Evolutionary conservation across 1,140 invertebrate genomes (phyloP), one percentile per base, ranked within the genome.

Genomic region (Caenorhabditis tropicalis): DNA sequence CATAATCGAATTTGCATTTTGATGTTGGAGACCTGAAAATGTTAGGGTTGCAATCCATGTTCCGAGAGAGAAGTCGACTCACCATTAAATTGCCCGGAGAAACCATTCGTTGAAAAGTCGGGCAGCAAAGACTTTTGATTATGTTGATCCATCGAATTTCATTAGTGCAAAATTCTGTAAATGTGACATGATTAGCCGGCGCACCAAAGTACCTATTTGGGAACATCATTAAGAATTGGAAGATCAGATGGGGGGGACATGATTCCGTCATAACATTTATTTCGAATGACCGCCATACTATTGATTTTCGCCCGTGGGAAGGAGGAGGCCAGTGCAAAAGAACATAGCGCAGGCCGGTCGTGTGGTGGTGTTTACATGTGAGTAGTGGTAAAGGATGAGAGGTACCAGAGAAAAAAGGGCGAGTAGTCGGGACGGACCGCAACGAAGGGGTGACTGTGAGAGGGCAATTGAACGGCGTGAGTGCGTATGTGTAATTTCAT

Each of bases 71-170:
- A 7, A 43, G 12, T 43, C 5, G 5, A 36, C 65, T 43, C 12
- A 74, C 65, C 65, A 74, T 74, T 74, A 43, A 74, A 74, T 24
- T 74, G 65, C 36, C 65, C 65, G 36, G 65, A 10, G 19, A 74
- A 74, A 12, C 65, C 36, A 74, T 74, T 74, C n/a, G 58, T n/a
- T 31, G 65, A 43, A 24, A 74, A 74, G 36, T 74, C 65, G 36
- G 65, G 65, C 65, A 74, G 29, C 65, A 74, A 43, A 31, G 65
- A 74, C n/a, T 74, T 74, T 43, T 74, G 65, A 19, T 74, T 74
- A 74, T 24, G 65, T 74, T 74, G 65, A 74, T 74, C 65, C 65
- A 74, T 74, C n/a, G 65, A 74, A 46, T 74, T 74, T 74, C 65
- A 74, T 74, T 74, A 74, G 65, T 74, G 65, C 65, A 7, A 43